These are phyloP conservation scores for Drosophila anomalata DNA, from an alignment of 2,888 invertebrate genomes.

Conservation along the genomic window DNA sequence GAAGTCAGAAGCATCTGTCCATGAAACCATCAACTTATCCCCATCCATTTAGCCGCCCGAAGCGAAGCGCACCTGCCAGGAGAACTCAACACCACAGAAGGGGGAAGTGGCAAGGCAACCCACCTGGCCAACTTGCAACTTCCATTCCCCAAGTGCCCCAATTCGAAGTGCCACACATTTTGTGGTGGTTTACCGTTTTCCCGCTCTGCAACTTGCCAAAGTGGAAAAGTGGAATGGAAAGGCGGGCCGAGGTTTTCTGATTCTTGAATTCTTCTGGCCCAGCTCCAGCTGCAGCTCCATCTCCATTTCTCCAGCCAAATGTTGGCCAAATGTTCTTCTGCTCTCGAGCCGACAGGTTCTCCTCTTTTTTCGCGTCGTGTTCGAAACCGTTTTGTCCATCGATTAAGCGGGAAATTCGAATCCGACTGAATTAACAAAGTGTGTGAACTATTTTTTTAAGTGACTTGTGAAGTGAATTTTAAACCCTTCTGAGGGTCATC, in stretches of 20 bases:
- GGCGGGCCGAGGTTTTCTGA: conserved; percentile 46
- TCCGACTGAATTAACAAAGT: not conserved
- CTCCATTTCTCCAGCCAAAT: not conserved
- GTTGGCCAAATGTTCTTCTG: conserved; percentile 70
- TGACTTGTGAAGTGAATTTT: not conserved
- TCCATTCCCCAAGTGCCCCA: conserved; percentile 28
- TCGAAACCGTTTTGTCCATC: not conserved
- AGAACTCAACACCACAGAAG: not conserved
- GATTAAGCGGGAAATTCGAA: not conserved
- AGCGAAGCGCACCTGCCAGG: conserved; percentile 27
- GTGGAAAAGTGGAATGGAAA: conserved; percentile 75
- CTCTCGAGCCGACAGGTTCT: conserved; percentile 70
- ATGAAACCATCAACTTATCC: not conserved
- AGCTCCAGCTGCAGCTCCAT: not conserved
- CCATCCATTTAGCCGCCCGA: conserved; percentile 1
- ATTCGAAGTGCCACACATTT: conserved; percentile 34
- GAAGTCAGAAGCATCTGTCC: conserved; percentile 12
- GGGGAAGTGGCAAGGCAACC: not conserved
- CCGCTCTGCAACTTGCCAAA: conserved; percentile 50
- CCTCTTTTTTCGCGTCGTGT: conserved; percentile 35
- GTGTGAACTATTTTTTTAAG: conserved; percentile 5
- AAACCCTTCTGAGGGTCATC: not conserved
- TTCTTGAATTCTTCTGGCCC: conserved; percentile 15
- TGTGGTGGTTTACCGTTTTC: conserved; percentile 56
- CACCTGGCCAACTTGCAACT: not conserved